Evolutionary conservation across 2,797 vertebrate species (phyloP).

Genomic region (Australoheros facetus): DNA sequence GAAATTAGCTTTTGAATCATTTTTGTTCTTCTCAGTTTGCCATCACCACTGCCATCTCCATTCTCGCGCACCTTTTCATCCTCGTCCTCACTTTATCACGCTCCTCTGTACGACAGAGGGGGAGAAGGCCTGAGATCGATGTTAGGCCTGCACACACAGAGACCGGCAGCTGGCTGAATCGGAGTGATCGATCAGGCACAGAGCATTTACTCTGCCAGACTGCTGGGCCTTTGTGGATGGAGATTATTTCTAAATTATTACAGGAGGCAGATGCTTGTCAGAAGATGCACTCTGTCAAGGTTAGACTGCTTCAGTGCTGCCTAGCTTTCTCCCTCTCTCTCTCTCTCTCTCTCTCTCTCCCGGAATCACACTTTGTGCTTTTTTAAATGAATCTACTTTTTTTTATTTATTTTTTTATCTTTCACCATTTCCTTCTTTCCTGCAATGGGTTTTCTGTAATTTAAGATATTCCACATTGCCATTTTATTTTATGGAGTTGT

Average conservation of each 20-base stretch:
- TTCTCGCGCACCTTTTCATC: slow-evolving; percentile 57
- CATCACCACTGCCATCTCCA: slow-evolving; percentile 26
- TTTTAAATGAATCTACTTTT: slow-evolving; percentile 26
- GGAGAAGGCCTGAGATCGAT: slow-evolving; percentile 67
- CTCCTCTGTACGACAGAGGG: slow-evolving; percentile 19
- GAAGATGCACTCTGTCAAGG: slow-evolving; percentile 82
- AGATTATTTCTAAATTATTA: slow-evolving; percentile 86
- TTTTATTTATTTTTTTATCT: neutral
- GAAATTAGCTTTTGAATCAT: slow-evolving; percentile 27
- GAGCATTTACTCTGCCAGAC: slow-evolving; percentile 78
- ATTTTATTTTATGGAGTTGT: slow-evolving; percentile 26
- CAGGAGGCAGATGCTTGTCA: slow-evolving; percentile 84
- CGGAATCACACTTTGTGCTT: slow-evolving; percentile 36
- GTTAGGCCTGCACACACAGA: slow-evolving; percentile 55
- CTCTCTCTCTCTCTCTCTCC: slow-evolving; percentile 12
- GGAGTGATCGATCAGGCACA: slow-evolving; percentile 79
- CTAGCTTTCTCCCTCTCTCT: slow-evolving; percentile 22
- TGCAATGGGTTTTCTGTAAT: slow-evolving; percentile 15
- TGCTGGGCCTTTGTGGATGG: slow-evolving; percentile 80
- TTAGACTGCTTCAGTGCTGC: slow-evolving; percentile 65
- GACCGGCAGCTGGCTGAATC: slow-evolving; percentile 75
- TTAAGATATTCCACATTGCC: slow-evolving; percentile 32
- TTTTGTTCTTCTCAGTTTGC: slow-evolving; percentile 47
- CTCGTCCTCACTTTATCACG: slow-evolving; percentile 30
- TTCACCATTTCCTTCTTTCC: slow-evolving; percentile 16